Percentiles rank a stretch among this genome's conserved stretches.
Conservation (phyloP, 2,113 vertebrate genomes). For the Malurus melanocephalus region DNA sequence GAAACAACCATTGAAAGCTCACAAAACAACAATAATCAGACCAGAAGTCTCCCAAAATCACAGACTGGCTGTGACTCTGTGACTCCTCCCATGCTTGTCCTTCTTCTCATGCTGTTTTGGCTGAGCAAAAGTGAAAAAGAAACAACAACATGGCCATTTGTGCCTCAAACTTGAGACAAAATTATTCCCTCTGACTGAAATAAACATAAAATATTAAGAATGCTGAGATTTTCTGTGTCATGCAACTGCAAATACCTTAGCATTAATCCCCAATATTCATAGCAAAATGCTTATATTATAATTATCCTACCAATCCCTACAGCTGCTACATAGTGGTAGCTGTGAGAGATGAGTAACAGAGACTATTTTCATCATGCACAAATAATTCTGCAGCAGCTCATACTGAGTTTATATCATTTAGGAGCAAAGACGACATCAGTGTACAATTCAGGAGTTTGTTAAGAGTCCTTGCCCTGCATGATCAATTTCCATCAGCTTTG, state of each 20-base stretch:
- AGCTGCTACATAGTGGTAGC: background rate
- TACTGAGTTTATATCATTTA: background rate
- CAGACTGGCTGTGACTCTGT: background rate
- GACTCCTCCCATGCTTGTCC: background rate
- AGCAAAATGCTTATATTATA: background rate
- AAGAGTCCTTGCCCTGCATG: background rate
- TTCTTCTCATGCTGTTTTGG: background rate
- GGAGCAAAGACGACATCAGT: background rate
- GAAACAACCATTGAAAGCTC: background rate
- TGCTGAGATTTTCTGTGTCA: background rate
- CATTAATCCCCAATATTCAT: background rate
- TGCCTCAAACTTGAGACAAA: background rate
- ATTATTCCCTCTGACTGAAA: background rate
- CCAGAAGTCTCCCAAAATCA: background rate
- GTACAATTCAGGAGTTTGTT: background rate
- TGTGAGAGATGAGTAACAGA: background rate
- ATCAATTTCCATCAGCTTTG: background rate
- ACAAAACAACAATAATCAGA: background rate
- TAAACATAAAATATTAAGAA: background rate
- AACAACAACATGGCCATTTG: background rate
- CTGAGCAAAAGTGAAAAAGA: background rate
- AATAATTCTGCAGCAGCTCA: conserved; percentile 2
- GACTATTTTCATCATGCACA: background rate
- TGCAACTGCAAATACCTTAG: background rate
- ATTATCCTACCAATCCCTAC: background rate